These are phyloP conservation scores for Troides helena DNA, from an alignment of 2,888 invertebrate genomes.

Conservation along the genomic window DNA sequence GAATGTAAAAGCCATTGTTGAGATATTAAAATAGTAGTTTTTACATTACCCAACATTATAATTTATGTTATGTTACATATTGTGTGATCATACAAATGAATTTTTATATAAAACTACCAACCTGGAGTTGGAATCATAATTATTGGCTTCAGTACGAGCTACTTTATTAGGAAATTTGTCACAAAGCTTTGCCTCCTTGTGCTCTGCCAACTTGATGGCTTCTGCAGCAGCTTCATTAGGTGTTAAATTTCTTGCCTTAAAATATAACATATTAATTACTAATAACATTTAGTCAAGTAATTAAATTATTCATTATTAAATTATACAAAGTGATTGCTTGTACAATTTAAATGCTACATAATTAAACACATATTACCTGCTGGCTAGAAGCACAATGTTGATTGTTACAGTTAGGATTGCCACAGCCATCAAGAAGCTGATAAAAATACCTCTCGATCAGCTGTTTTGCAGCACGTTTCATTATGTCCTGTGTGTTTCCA, in stretches of 20 bases:
- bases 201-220: slow-evolving; percentile 89
- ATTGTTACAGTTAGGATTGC: slow-evolving; percentile 92
- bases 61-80: too few relatives aligned
- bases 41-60: too few relatives aligned
- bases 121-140: slow-evolving; percentile 67
- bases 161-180: slow-evolving; percentile 87
- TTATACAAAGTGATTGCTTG: neutral
- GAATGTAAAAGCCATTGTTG: too few relatives aligned
- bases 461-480: slow-evolving; percentile 90
- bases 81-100: neutral
- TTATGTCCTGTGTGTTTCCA: slow-evolving; percentile 78
- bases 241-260: slow-evolving; percentile 84
- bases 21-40: too few relatives aligned
- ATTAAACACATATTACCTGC: slow-evolving; percentile 79
- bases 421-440: slow-evolving; percentile 95
- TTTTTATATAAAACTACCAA: slow-evolving; percentile 34
- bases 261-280: slow-evolving; percentile 17
- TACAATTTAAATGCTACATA: neutral
- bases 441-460: slow-evolving; percentile 95
- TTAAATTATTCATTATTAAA: neutral
- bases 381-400: slow-evolving; percentile 94
- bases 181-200: slow-evolving; percentile 91
- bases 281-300: neutral
- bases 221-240: slow-evolving; percentile 95
- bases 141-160: slow-evolving; percentile 80